Evolutionary conservation across 2,113 vertebrate genomes (phyloP).

Genomic region (Actenoides lindsayi): DNA sequence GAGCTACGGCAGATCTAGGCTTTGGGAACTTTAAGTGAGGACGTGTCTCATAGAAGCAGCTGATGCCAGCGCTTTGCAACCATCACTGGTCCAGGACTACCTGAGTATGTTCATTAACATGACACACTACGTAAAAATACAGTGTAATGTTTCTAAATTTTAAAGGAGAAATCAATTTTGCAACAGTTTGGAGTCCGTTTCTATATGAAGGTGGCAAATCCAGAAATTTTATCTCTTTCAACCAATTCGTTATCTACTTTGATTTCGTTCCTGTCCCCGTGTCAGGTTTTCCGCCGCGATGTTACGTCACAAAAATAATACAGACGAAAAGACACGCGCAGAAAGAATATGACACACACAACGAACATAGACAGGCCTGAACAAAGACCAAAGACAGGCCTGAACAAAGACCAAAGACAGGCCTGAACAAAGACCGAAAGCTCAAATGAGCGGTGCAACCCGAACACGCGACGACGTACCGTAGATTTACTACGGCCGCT

Average conservation of each 20-base stretch:
- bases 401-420: background rate
- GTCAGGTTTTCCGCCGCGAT: background rate
- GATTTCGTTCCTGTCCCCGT: background rate
- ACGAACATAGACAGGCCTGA: background rate
- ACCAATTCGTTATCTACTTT: background rate
- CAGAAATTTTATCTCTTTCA: background rate
- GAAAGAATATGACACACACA: background rate
- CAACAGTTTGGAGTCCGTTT: background rate
- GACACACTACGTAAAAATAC: background rate
- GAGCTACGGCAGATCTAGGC: background rate
- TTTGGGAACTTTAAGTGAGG: background rate
- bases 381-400: background rate
- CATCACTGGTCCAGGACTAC: background rate
- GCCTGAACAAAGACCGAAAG: background rate
- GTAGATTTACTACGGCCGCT: background rate
- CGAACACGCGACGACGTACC: background rate
- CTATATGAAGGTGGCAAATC: rapidly evolving
- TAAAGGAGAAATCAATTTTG: background rate
- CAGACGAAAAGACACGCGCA: background rate
- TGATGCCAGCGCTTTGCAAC: background rate
- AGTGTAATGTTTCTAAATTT: background rate
- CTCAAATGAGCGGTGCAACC: background rate
- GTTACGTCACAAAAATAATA: background rate
- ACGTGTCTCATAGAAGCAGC: background rate
- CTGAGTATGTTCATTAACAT: background rate